phyloP scores from a whole-genome alignment of 2,888 invertebrate species.

The Aproaerema taeniolella region DNA sequence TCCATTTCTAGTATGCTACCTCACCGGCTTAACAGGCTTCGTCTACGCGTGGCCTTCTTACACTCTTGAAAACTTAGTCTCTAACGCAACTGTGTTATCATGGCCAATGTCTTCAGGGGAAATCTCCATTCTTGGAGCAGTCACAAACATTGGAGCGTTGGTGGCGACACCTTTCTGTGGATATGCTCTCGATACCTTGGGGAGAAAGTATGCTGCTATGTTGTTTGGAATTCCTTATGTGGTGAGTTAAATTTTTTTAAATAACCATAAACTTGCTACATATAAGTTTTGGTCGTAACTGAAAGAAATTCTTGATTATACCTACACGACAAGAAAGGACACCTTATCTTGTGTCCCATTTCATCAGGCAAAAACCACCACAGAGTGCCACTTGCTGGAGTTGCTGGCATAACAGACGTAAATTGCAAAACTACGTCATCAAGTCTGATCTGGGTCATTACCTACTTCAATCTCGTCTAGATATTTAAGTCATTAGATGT shows the following conservation, averaged over 20 bases:
- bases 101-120: constrained; percentile 42
- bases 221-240: constrained; percentile 49
- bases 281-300: too few species aligned
- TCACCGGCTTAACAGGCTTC: constrained; percentile 42
- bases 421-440: too few species aligned
- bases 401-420: too few species aligned
- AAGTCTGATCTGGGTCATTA: too few species aligned
- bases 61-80: constrained; percentile 43
- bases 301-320: too few species aligned
- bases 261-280: neutral
- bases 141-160: constrained; percentile 47
- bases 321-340: too few species aligned
- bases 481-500: too few species aligned
- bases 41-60: constrained; percentile 57
- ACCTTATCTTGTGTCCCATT: too few species aligned
- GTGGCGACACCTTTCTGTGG: constrained; percentile 45
- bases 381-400: too few species aligned
- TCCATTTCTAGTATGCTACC: constrained; percentile 40
- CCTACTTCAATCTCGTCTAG: too few species aligned
- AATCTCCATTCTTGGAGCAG: constrained; percentile 43
- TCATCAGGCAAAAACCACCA: too few species aligned
- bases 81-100: constrained; percentile 43
- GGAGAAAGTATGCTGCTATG: constrained; percentile 50
- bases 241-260: constrained; percentile 24
- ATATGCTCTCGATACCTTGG: constrained; percentile 38